A percentile compares a stretch with the other conserved stretches of the same genome.
phyloP scores from a whole-genome alignment of 2,888 invertebrate species.

The Drosophila nigritarsus region DNA sequence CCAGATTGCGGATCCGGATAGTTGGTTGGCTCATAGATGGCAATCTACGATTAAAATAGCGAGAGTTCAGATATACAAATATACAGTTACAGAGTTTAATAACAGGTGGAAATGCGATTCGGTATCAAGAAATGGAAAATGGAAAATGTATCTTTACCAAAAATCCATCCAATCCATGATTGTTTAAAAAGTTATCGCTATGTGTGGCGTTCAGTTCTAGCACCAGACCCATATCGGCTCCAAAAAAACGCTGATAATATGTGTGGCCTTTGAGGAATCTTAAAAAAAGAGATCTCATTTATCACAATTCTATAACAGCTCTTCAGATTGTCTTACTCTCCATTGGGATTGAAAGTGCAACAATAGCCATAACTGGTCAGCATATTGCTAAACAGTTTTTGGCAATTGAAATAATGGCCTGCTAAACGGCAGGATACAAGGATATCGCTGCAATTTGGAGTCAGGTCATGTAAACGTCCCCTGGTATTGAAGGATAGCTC shows the following conservation, averaged over 20 bases:
- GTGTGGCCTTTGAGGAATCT: constrained; percentile 51
- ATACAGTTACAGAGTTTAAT: neutral
- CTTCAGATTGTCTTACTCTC: constrained; percentile 40
- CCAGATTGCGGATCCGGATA: constrained; percentile 73
- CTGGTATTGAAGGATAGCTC: constrained; percentile 79
- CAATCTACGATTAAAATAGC: constrained; percentile 29
- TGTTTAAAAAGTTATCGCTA: constrained; percentile 87
- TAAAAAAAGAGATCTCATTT: fast-evolving
- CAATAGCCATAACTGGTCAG: constrained; percentile 85
- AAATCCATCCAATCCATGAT: constrained; percentile 86
- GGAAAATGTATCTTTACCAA: constrained; percentile 83
- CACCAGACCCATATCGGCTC: constrained; percentile 86
- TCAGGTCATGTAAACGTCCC: constrained; percentile 71
- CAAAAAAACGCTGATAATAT: constrained; percentile 59
- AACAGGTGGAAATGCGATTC: neutral
- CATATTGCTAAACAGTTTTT: constrained; percentile 77
- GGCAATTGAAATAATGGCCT: constrained; percentile 67
- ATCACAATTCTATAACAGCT: neutral
- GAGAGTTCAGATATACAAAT: neutral
- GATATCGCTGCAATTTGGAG: constrained; percentile 84
- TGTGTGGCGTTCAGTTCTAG: constrained; percentile 86
- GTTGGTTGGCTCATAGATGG: constrained; percentile 54
- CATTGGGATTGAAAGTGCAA: constrained; percentile 84
- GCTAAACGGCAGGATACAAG: constrained; percentile 80
- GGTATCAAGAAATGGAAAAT: neutral